Conservation (phyloP, 2,797 vertebrate species). For the Pipistrellus kuhlii region DNA sequence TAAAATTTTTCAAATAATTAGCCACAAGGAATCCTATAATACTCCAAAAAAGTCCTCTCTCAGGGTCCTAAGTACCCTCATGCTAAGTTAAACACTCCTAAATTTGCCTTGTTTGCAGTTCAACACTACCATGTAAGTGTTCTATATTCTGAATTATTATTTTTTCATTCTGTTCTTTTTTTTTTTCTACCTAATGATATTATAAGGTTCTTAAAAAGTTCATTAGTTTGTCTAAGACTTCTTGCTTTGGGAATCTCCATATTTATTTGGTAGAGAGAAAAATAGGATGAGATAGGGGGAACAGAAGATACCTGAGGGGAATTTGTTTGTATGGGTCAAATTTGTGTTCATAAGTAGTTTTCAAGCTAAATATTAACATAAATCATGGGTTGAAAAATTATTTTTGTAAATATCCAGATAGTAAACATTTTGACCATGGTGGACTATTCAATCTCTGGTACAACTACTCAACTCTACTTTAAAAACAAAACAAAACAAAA, state of each 20-base stretch:
- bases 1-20: constrained; percentile 20
- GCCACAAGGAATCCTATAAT: neutral
- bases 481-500: neutral
- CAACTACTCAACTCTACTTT: neutral
- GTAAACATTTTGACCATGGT: neutral
- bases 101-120: neutral
- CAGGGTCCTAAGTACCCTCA: neutral
- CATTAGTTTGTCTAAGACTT: neutral
- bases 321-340: constrained; percentile 1
- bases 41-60: neutral
- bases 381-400: neutral
- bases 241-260: neutral
- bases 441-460: neutral
- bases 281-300: neutral
- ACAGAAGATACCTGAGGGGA: neutral
- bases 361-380: neutral
- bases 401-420: neutral
- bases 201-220: neutral
- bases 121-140: neutral
- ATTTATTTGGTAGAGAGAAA: neutral
- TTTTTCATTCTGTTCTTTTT: neutral
- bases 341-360: neutral
- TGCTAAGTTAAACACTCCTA: neutral
- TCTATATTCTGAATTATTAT: constrained; percentile 1
- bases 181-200: neutral